phyloP scores from a whole-genome alignment of 1,140 invertebrate genomes.

The Choristoneura fumiferana region DNA sequence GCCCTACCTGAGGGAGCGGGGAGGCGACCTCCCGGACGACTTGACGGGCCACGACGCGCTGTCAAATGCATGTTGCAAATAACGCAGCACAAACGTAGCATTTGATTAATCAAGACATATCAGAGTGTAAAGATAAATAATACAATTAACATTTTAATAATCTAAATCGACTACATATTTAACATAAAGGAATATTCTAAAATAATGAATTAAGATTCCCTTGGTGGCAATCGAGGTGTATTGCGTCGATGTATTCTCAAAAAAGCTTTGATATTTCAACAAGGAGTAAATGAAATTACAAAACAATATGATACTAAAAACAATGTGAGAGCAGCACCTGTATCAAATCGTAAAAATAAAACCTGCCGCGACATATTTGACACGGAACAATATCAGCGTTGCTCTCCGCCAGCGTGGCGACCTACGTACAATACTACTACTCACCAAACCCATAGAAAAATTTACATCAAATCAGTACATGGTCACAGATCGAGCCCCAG shows the following conservation, averaged over 20 bases:
- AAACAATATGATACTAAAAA: constrained; percentile 47
- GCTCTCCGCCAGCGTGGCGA: constrained; percentile 42
- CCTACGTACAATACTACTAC: constrained; percentile 52
- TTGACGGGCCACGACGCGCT: constrained; percentile 31
- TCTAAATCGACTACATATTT: constrained; percentile 73
- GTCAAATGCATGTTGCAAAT: constrained; percentile 35
- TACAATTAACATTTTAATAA: constrained; percentile 73
- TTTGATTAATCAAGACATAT: constrained; percentile 49
- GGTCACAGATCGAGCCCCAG: constrained; percentile 63
- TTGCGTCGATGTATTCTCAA: constrained; percentile 27
- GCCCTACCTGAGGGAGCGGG: constrained; percentile 20
- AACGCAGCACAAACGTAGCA: constrained; percentile 31
- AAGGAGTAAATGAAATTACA: constrained; percentile 27
- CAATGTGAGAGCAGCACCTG: constrained; percentile 56
- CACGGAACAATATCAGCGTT: constrained; percentile 29
- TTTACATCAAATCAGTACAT: constrained; percentile 72
- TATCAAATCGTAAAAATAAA: constrained; percentile 31
- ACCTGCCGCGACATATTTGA: background rate
- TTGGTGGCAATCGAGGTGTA: constrained; percentile 46
- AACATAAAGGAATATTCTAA: constrained; percentile 65
- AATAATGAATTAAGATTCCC: constrained; percentile 61
- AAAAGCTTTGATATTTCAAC: constrained; percentile 34
- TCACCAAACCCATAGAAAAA: constrained; percentile 73
- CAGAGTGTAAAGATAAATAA: constrained; percentile 74
- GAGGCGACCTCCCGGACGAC: constrained; percentile 27